Conservation (phyloP, 92 coral and sea anemone species). For the Ricordea florida region DNA sequence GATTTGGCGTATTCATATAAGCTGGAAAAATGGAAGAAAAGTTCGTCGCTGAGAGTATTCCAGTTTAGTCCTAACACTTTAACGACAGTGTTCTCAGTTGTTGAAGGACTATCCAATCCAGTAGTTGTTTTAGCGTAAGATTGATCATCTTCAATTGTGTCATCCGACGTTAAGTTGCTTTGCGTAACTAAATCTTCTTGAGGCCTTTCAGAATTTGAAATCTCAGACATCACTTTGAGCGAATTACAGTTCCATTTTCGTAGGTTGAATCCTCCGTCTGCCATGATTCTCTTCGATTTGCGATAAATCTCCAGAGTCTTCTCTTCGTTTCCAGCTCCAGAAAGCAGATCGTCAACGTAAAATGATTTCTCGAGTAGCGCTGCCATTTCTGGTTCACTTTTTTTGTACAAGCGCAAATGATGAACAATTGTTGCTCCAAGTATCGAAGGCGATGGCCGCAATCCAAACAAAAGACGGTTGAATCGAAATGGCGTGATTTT, state of each 20-base stretch:
- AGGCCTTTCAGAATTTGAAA: not conserved
- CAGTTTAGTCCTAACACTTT: conserved; percentile 9
- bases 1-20: conserved; percentile 30
- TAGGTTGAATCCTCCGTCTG: conserved; percentile 60
- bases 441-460: conserved; percentile 59
- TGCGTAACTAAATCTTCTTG: not conserved
- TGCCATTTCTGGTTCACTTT: conserved; percentile 44
- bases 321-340: conserved; percentile 30
- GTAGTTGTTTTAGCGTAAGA: conserved; percentile 34
- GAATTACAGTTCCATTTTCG: conserved; percentile 69
- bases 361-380: conserved; percentile 24
- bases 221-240: not conserved
- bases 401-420: conserved; percentile 39
- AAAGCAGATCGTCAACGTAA: too few relatives aligned
- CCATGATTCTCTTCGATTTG: conserved; percentile 21
- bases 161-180: not conserved
- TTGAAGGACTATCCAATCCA: conserved; percentile 17
- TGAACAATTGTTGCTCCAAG: conserved; percentile 62
- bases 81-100: not conserved
- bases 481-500: conserved; percentile 26
- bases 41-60: conserved; percentile 19
- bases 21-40: conserved; percentile 42
- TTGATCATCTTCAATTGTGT: conserved; percentile 35
- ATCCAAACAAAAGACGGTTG: conserved; percentile 53
- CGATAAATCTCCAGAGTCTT: conserved; percentile 23